A percentile compares a stretch with the other conserved stretches of the same genome.
phyloP scores from a whole-genome alignment of 2,888 invertebrate genomes.

The Calephelis perditalis region DNA sequence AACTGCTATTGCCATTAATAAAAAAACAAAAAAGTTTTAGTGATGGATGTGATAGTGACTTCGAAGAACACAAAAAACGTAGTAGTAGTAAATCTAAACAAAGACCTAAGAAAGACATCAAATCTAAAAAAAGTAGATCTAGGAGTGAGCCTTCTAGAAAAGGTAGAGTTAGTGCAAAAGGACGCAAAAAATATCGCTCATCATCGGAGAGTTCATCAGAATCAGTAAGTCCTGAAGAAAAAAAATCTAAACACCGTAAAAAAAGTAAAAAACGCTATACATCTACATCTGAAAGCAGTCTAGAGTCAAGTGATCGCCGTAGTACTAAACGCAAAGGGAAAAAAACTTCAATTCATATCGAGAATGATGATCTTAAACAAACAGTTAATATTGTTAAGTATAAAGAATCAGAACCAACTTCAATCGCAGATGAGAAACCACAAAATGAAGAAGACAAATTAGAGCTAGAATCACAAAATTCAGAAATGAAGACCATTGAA shows the following conservation, averaged over 20 bases:
- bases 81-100: slow-evolving; percentile 40
- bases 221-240: slow-evolving; percentile 52
- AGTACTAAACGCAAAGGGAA: slow-evolving; percentile 65
- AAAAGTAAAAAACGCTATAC: slow-evolving; percentile 60
- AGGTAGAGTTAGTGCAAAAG: slow-evolving; percentile 52
- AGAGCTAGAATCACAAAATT: slow-evolving; percentile 25
- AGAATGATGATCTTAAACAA: slow-evolving; percentile 64
- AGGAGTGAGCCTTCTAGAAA: slow-evolving; percentile 30
- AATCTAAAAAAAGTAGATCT: slow-evolving; percentile 52
- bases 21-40: slow-evolving; percentile 69
- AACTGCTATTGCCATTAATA: too few species aligned
- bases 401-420: slow-evolving; percentile 41
- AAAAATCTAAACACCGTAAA: slow-evolving; percentile 57
- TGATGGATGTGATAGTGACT: slow-evolving; percentile 69
- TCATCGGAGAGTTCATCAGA: slow-evolving; percentile 34
- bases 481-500: slow-evolving; percentile 42
- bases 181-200: slow-evolving; percentile 43
- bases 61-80: slow-evolving; percentile 45
- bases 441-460: slow-evolving; percentile 32
- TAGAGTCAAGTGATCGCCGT: slow-evolving; percentile 62
- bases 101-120: slow-evolving; percentile 44
- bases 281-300: slow-evolving; percentile 62
- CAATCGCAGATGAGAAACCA: slow-evolving; percentile 31
- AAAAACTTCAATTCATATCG: slow-evolving; percentile 68
- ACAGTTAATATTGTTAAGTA: slow-evolving; percentile 69